Percentiles rank a stretch among this genome's conserved stretches.
Conservation (phyloP, 2,113 vertebrate genomes). For the Elephas maximus region DNA sequence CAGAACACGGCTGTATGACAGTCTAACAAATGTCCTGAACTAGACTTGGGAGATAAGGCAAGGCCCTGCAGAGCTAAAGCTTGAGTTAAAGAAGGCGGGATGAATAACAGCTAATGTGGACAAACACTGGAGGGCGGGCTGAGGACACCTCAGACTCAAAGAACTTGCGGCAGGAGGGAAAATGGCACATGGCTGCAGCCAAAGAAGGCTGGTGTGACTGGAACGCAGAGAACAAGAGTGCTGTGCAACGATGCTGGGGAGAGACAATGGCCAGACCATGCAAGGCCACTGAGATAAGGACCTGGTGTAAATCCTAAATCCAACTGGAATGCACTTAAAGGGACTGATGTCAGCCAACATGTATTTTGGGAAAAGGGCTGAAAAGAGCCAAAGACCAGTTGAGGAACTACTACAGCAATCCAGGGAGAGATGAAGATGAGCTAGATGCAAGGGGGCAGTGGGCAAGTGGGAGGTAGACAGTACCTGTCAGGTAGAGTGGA, state of each 20-base stretch:
- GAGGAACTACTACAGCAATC: not conserved
- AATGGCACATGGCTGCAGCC: fast-evolving
- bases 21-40: not conserved
- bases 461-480: not conserved
- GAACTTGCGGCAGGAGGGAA: not conserved
- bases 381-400: not conserved
- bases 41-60: too few relatives aligned
- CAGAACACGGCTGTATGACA: not conserved
- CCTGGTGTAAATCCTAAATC: not conserved
- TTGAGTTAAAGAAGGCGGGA: not conserved
- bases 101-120: not conserved
- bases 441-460: not conserved
- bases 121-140: not conserved
- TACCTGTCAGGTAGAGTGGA: not conserved
- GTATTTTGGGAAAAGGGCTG: not conserved
- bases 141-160: not conserved
- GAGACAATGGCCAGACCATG: too few relatives aligned
- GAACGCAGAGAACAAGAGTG: not conserved
- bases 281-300: not conserved
- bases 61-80: not conserved
- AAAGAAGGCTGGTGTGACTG: too few relatives aligned
- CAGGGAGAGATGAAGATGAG: not conserved
- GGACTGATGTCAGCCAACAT: not conserved
- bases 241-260: fast-evolving
- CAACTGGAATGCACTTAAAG: not conserved